These are phyloP conservation scores for Orientallactaga sibirica DNA, from an alignment of 2,797 vertebrate genomes.

Conservation along the genomic window DNA sequence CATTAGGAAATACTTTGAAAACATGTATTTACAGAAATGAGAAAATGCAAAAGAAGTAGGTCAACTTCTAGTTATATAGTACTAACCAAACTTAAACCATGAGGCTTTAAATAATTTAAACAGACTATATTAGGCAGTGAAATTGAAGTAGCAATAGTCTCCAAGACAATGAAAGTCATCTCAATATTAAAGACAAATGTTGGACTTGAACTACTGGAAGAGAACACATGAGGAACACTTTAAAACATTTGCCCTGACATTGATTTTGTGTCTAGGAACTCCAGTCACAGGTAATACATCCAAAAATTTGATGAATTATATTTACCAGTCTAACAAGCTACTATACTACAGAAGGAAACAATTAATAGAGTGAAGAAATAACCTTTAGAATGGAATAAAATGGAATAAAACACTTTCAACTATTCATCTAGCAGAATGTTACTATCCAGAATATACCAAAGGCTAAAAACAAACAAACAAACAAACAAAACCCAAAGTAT, in stretches of 20 bases:
- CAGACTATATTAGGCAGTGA: background rate
- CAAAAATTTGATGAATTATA: background rate
- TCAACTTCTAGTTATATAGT: background rate
- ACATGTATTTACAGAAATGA: background rate
- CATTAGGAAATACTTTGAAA: background rate
- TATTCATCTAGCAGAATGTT: background rate
- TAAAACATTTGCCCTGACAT: background rate
- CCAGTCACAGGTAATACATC: background rate
- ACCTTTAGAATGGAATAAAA: background rate
- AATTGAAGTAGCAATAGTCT: background rate
- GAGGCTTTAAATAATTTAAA: background rate
- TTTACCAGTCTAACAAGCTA: background rate
- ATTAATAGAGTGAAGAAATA: background rate
- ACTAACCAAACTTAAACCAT: background rate
- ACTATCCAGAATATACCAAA: background rate
- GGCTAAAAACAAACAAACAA: background rate
- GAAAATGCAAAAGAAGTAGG: background rate
- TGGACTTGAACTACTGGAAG: background rate
- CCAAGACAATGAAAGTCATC: background rate
- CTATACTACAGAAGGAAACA: background rate
- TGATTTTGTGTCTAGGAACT: background rate
- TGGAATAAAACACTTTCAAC: background rate
- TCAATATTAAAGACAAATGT: background rate
- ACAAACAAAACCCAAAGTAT: too few species aligned
- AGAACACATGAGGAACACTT: background rate